A percentile compares a stretch with the other conserved stretches of the same genome.
Conservation (phyloP, 1,140 invertebrate species). For the Drosophila ambigua region DNA sequence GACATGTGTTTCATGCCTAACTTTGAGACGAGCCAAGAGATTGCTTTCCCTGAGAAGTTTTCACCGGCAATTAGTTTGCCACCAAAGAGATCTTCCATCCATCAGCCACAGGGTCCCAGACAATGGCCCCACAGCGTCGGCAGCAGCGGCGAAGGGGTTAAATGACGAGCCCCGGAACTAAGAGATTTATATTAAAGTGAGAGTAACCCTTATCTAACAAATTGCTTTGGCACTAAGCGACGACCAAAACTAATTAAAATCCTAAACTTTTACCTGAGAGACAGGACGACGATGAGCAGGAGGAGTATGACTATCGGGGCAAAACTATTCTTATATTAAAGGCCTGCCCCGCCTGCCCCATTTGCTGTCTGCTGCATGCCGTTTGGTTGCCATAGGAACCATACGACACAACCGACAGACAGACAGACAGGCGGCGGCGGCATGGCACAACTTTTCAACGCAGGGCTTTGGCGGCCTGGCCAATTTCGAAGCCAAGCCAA, state of each 20-base stretch:
- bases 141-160: not conserved
- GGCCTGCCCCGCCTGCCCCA: constrained; percentile 15
- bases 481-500: constrained; percentile 40
- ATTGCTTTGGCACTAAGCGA: constrained; percentile 52
- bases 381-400: too few species aligned
- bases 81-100: too few species aligned
- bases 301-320: constrained; percentile 5
- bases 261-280: constrained; percentile 53
- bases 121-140: too few species aligned
- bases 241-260: constrained; percentile 58
- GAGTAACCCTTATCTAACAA: constrained; percentile 40
- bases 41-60: not conserved
- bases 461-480: constrained; percentile 17
- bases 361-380: constrained; percentile 3
- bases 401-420: constrained; percentile 17
- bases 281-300: not conserved
- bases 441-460: constrained; percentile 35
- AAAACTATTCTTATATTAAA: constrained; percentile 51
- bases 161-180: constrained; percentile 4
- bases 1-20: too few species aligned
- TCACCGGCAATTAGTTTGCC: constrained; percentile 15
- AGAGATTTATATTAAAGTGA: constrained; percentile 38
- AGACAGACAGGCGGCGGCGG: constrained; percentile 1
- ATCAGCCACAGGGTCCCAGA: too few species aligned
- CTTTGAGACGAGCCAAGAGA: too few species aligned